A percentile compares a stretch with the other conserved stretches of the same genome.
Evolutionary conservation across 2,888 invertebrate genomes (phyloP).

Genomic region (Enoplolaimus lenunculus): DNA sequence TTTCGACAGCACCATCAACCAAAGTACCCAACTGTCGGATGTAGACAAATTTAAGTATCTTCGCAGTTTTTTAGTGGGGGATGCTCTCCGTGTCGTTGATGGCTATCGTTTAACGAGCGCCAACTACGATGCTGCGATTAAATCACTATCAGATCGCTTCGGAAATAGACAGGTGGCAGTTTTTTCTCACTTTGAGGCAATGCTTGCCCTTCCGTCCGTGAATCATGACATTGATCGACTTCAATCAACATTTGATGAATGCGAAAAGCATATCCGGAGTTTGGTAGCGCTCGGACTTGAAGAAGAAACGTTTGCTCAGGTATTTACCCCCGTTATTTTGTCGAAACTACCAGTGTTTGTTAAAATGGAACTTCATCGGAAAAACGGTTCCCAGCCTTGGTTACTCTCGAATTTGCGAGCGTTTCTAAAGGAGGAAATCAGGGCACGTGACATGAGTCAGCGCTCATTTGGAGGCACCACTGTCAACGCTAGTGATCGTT

Average conservation of each 20-base stretch:
- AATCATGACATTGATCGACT: neutral
- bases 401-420: neutral
- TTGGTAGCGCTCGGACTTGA: neutral
- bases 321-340: conserved; percentile 7
- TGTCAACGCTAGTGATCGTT: neutral
- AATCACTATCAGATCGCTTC: neutral
- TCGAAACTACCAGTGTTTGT: neutral
- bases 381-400: neutral
- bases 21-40: neutral
- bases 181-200: neutral
- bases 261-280: conserved; percentile 8
- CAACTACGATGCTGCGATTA: neutral
- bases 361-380: neutral
- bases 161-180: neutral
- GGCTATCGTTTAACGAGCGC: conserved; percentile 9
- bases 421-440: neutral
- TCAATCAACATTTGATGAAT: conserved; percentile 4
- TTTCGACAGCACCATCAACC: neutral
- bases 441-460: conserved; percentile 5
- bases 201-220: neutral
- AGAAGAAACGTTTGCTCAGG: conserved; percentile 2
- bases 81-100: neutral
- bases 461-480: neutral
- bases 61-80: neutral
- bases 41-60: conserved; percentile 11